Conservation (phyloP, 1,140 invertebrate genomes). For the Musca vetustissima region DNA sequence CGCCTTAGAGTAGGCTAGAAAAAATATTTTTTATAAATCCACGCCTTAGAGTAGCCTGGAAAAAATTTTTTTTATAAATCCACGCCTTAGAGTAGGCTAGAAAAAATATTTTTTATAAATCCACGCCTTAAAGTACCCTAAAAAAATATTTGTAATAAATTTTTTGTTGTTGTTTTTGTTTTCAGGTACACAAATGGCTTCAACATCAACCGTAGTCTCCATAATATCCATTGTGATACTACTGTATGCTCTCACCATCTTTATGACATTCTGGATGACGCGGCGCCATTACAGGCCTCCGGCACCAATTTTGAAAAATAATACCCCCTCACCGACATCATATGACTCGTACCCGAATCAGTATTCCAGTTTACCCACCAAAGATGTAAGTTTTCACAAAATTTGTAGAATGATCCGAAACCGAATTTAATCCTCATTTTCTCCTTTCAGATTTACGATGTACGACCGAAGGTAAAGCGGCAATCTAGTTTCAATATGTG, state of each 20-base stretch:
- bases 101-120: background rate
- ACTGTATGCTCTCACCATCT: constrained; percentile 41
- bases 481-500: constrained; percentile 62
- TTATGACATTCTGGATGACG: constrained; percentile 38
- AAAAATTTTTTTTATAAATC: no score
- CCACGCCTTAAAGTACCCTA: no score
- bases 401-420: constrained; percentile 11
- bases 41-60: no score
- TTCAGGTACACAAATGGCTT: constrained; percentile 39
- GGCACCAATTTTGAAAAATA: constrained; percentile 45
- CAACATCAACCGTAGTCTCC: constrained; percentile 34
- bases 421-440: constrained; percentile 7
- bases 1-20: no score
- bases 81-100: no score
- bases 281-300: constrained; percentile 33
- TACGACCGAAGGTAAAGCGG: constrained; percentile 60
- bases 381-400: constrained; percentile 61
- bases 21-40: no score
- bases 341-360: constrained; percentile 82
- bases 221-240: constrained; percentile 34
- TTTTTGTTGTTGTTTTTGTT: background rate
- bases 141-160: no score
- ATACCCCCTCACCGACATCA: constrained; percentile 62
- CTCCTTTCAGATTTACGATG: constrained; percentile 46
- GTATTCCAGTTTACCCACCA: constrained; percentile 78